Base-by-base conservation (phyloP, 2,888 invertebrate genomes). In the Kuschelorhynchus macadamiae region DNA sequence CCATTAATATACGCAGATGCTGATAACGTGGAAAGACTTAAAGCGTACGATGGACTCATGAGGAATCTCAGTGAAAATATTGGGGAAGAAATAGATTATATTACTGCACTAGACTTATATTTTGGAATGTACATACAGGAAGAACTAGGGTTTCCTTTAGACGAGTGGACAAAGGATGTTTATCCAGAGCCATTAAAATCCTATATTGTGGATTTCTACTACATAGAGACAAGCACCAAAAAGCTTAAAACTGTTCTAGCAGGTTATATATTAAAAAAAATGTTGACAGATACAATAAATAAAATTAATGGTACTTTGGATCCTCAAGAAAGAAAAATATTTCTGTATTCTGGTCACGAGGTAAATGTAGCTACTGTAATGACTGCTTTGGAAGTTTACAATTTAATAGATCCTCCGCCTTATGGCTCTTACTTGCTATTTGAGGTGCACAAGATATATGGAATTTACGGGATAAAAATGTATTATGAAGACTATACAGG, bases 191-290 rank as follows among this genome's bases (percentile, higher is more conserved):
- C 30, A 7, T 30, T 30, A 30, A 30, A 30, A 30, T 30, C 30
- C 4, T 30, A 9, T 30, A 30, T 30, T 7, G 30, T 30, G 30
- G 30, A 30, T 9, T 30, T 30, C 30, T 30, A 30, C 9, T 30
- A 30, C 9, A 30, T 30, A 7, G 30, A 30, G 9, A 30, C 9
- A 9, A 30, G 30, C 30, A 30, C 30, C 9, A 7, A 30, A 30
- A 4, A 30, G 9, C 30, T 30, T 4, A 30, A 30, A 9, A 30
- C 30, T 39, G 30, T 30, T 4, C 5, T 30, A 9, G 30, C 30
- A 74, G 86, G 85, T 9, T 80, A 79, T 64, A 53, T 81, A 11
- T 36, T 81, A 5, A 76, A 76, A 65, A 81, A 81, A 70, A n/a
- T n/a, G n/a, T n/a, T n/a, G n/a, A n/a, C n/a, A n/a, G n/a, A 81